Percentiles rank a stretch among this genome's conserved stretches.
Conservation (phyloP, 2,888 invertebrate species). For the Aphidius colemani region DNA sequence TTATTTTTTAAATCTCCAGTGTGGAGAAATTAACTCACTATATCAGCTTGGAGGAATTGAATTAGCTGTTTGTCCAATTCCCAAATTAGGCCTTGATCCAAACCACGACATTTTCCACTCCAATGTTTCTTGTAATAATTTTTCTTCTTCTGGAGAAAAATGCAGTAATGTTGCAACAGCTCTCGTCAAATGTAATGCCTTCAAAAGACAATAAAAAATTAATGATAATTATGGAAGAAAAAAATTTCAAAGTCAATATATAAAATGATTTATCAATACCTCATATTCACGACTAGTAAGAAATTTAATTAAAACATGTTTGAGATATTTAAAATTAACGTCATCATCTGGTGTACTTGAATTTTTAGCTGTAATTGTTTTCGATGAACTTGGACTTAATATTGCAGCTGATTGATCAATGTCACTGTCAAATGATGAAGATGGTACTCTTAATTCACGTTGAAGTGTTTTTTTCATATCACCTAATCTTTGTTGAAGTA, state of each 20-base stretch:
- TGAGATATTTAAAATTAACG: slow-evolving; percentile 84
- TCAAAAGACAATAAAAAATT: slow-evolving; percentile 53
- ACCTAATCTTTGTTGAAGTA: slow-evolving; percentile 82
- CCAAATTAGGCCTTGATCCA: slow-evolving; percentile 66
- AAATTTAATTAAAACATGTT: slow-evolving; percentile 92
- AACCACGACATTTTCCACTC: slow-evolving; percentile 79
- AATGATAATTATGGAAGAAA: not conserved
- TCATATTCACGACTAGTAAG: slow-evolving; percentile 82
- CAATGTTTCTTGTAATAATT: slow-evolving; percentile 77
- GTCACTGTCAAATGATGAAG: slow-evolving; percentile 65
- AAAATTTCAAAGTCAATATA: not conserved
- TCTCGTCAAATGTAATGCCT: slow-evolving; percentile 87
- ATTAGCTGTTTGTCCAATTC: slow-evolving; percentile 63
- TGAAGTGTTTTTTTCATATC: slow-evolving; percentile 93
- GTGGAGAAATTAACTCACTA: slow-evolving; percentile 46
- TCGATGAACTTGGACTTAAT: slow-evolving; percentile 67
- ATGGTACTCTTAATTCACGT: slow-evolving; percentile 72
- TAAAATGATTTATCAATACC: slow-evolving; percentile 57
- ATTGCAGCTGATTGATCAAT: slow-evolving; percentile 68
- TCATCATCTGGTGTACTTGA: slow-evolving; percentile 64
- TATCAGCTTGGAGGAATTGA: slow-evolving; percentile 69
- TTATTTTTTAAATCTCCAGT: slow-evolving; percentile 12
- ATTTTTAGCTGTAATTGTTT: slow-evolving; percentile 59
- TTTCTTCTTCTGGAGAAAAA: slow-evolving; percentile 85
- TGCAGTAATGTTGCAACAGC: slow-evolving; percentile 84